A percentile compares a stretch with the other conserved stretches of the same genome.
These are phyloP conservation scores for Saccostrea glomerata DNA, from an alignment of 1,140 invertebrate species.

Conservation along the genomic window DNA sequence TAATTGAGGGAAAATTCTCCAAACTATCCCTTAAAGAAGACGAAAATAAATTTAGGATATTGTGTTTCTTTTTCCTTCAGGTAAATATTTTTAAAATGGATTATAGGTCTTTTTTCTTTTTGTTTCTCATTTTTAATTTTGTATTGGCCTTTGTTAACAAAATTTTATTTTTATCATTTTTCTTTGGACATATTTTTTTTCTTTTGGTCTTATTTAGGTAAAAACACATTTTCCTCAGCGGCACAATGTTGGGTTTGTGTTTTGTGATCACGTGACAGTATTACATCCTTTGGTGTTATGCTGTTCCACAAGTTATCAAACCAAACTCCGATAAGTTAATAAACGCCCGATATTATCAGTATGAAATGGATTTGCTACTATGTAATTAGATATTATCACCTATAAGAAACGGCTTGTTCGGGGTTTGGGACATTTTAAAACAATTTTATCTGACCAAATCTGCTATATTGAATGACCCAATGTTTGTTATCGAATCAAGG, in stretches of 20 bases:
- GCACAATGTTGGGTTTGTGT: not conserved
- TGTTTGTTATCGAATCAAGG: conserved; percentile 31
- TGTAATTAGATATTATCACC: conserved; percentile 43
- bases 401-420: conserved; percentile 26
- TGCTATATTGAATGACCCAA: conserved; percentile 17
- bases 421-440: conserved; percentile 34
- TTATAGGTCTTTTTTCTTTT: too few relatives aligned
- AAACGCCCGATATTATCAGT: conserved; percentile 23
- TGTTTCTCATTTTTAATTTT: too few relatives aligned
- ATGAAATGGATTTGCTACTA: conserved; percentile 30
- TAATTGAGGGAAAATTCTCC: not conserved
- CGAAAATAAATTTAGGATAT: not conserved
- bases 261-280: not conserved
- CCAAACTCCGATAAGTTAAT: conserved; percentile 37
- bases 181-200: not conserved
- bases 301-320: conserved; percentile 23
- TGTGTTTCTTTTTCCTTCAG: not conserved
- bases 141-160: not conserved
- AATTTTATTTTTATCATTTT: not conserved
- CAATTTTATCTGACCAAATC: conserved; percentile 34
- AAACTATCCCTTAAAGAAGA: too few relatives aligned
- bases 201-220: not conserved
- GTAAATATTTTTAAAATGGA: not conserved
- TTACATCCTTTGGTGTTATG: not conserved
- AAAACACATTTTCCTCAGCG: not conserved